Evolutionary conservation across 2,113 vertebrate genomes (phyloP), one percentile per base, ranked within the genome.

Genomic region (Syrrhaptes paradoxus): DNA sequence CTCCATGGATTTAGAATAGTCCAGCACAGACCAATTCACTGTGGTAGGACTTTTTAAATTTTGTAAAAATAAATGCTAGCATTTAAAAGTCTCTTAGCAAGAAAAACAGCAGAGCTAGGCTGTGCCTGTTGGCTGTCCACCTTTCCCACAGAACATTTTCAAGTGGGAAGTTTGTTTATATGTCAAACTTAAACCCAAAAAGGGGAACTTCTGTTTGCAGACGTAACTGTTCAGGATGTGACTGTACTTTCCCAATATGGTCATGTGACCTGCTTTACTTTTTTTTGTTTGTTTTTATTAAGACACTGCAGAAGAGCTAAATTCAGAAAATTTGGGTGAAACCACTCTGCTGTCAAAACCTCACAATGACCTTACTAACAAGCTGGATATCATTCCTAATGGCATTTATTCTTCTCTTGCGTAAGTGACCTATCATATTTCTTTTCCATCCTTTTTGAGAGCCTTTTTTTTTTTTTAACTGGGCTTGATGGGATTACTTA

Each of bases 141-240:
- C 58, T 89, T 82, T 25, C 57, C 13, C n/a, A 65, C 11, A 38
- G 52, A 77, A 78, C 6, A 18, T 26, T 74, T 89, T 59, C 41
- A 92, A 65, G 28, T 5, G 2, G 2, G 4, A 13, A 63, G 28
- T 67, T 89, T 85, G 52, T 71, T 95, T 94, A 57, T 18, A 36
- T 7, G 12, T 22, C 49, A 36, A 88, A 63, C 22, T 81, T 65
- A 75, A 94, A 81, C 24, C 82, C 92, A 29, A 65, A 96, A 92
- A 95, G 75, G 31, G 80, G 49, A 96, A 90, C 73, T 71, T 75
- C 17, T 86, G 6, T 65, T 87, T 89, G 49, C 45, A 70, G 36
- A 67, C 17, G 5, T 61, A 73, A 76, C 65, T 74, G 34, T 28
- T 65, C 96, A 96, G 95, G 96, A 97, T 94, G 76, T 90, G 90